A percentile compares a stretch with the other conserved stretches of the same genome.
phyloP scores from a whole-genome alignment of 2,113 vertebrate genomes.

The Aspidoscelis tigris region DNA sequence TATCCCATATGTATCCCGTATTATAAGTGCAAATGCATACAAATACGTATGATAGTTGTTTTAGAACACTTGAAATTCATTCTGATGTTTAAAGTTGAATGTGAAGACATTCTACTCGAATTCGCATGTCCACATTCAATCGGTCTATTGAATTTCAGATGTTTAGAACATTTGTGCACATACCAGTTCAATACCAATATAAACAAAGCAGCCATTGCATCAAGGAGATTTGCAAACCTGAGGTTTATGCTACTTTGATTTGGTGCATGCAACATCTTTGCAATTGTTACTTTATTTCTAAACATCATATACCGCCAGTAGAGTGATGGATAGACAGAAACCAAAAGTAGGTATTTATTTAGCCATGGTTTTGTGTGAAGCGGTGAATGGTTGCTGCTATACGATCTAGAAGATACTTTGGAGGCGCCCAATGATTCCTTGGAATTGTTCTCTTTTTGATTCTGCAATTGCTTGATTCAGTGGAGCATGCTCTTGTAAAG shows the following conservation, averaged over 20 bases:
- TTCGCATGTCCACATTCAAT: no score
- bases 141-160: no score
- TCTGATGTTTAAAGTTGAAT: no score
- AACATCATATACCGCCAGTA: no score
- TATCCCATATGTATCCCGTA: neutral
- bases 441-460: neutral
- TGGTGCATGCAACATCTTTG: no score
- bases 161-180: no score
- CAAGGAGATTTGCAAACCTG: neutral
- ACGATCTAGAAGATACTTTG: neutral
- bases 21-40: no score
- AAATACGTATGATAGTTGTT: no score
- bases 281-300: neutral
- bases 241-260: neutral
- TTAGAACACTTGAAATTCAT: no score
- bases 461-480: neutral
- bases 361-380: neutral
- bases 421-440: neutral
- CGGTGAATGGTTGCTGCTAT: neutral
- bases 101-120: no score
- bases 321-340: neutral
- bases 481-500: slow-evolving; percentile 21
- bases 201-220: neutral
- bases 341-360: neutral
- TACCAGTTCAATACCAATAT: no score